Evolutionary conservation across 1,140 invertebrate species (phyloP).

Genomic region (Aphelenchoides besseyi): DNA sequence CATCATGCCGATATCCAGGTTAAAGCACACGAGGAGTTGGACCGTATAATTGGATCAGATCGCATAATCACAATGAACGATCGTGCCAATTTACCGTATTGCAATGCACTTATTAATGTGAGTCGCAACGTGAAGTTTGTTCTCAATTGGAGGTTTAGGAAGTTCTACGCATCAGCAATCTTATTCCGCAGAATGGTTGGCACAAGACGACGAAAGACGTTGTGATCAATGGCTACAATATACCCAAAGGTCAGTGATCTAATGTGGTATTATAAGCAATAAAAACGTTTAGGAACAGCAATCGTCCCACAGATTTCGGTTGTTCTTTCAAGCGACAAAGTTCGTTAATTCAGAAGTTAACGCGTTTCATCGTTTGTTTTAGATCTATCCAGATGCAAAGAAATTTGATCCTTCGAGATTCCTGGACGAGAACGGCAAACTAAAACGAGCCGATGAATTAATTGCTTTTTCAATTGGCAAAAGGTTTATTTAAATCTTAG

Average conservation of each 20-base stretch:
- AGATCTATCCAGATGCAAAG: neutral
- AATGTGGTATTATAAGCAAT: no score
- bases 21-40: constrained; percentile 28
- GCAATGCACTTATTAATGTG: constrained; percentile 24
- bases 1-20: constrained; percentile 29
- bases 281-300: no score
- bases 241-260: no score
- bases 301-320: constrained; percentile 21
- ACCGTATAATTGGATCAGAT: constrained; percentile 22
- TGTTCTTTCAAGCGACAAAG: constrained; percentile 7
- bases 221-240: constrained; percentile 5
- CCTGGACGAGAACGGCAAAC: constrained; percentile 7
- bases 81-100: constrained; percentile 26
- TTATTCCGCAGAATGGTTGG: constrained; percentile 16
- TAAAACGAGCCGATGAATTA: constrained; percentile 3
- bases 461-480: constrained; percentile 6
- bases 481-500: neutral
- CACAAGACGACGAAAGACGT: constrained; percentile 20
- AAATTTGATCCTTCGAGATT: constrained; percentile 1
- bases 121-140: neutral
- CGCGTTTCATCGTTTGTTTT: neutral
- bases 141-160: neutral
- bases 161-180: constrained; percentile 13
- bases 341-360: neutral
- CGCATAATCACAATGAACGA: constrained; percentile 23